Evolutionary conservation across 2,888 invertebrate genomes (phyloP), one percentile per base, ranked within the genome.

Genomic region (Trissolcus japonicus): DNA sequence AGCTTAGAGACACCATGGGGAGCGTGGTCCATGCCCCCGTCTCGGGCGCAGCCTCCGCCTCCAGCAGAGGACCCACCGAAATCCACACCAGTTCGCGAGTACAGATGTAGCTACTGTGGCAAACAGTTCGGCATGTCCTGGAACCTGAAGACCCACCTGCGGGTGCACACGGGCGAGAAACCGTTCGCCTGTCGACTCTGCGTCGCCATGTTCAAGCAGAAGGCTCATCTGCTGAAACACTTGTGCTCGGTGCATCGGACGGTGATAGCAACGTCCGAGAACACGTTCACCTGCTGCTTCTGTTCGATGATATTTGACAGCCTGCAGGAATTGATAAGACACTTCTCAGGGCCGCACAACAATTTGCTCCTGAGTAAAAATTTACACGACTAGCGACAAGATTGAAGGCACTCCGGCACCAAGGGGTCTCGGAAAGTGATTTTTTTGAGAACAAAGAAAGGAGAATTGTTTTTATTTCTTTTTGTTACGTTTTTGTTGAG

Each of bases 61-160:
- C 87, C 89, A n/a, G 88, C 92, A 21, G 89, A 91, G 11, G 91
- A 92, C 55, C 92, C 92, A 80, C 92, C 90, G 86, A 92, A 82
- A 85, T 91, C 76, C 89, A 92, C 81, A 90, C 92, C 85, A 90
- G 94, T 95, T 53, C 92, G 96, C 69, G 96, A 96, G 88, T 96
- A 96, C 88, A 93, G 95, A 74, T 96, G 96, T 87, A 95, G 95
- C 87, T 96, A 96, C 88, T 96, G 96, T 88, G 95, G 95, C 68
- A 96, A 96, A 90, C 96, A 96, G 89, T 96, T 96, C 84, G 96
- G 96, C 75, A 96, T 96, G 96, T 95, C 95, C 73, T 96, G 96
- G 96, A 96, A 96, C 91, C 91, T 96, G 85, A 96, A 96, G 89
- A 96, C 96, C 77, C 96, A 96, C 90, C 91, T 96, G 69, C 92